These are phyloP conservation scores for Poliocrania exsul DNA, from an alignment of 2,797 vertebrate species.

Conservation along the genomic window DNA sequence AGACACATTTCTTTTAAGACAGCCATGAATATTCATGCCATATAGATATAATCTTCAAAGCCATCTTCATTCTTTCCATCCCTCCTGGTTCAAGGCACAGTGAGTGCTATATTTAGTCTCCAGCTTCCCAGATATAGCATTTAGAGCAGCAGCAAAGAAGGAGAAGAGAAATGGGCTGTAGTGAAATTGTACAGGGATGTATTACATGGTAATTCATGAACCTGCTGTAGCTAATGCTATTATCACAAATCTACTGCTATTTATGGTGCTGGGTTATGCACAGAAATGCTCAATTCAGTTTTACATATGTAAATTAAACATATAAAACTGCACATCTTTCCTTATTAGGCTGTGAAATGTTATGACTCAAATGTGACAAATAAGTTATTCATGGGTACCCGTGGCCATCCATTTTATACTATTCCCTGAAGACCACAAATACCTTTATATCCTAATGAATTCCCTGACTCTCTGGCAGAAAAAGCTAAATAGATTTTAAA, in stretches of 20 bases:
- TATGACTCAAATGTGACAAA: constrained; percentile 53
- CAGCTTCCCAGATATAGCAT: background rate
- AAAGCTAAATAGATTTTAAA: constrained; percentile 29
- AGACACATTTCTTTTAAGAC: background rate
- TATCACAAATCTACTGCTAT: constrained; percentile 41
- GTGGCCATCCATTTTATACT: constrained; percentile 28
- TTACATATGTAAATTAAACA: constrained; percentile 62
- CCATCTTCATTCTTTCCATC: background rate
- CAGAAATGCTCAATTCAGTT: constrained; percentile 21
- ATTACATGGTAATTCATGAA: constrained; percentile 39
- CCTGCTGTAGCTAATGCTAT: constrained; percentile 14
- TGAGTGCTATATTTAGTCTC: background rate
- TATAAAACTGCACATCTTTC: constrained; percentile 53
- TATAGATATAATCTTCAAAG: background rate
- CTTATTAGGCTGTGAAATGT: constrained; percentile 62
- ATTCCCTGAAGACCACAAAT: constrained; percentile 30
- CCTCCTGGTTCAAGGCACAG: background rate
- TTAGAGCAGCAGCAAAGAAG: background rate
- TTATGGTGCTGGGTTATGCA: background rate
- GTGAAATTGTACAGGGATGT: background rate
- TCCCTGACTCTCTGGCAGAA: background rate
- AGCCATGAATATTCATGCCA: background rate
- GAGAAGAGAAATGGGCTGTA: constrained; percentile 17
- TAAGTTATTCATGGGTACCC: background rate
- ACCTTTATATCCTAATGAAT: constrained; percentile 18